A percentile compares a stretch with the other conserved stretches of the same genome.
Evolutionary conservation across 2,888 invertebrate species (phyloP).

Genomic region (Iselma pallidipennis): DNA sequence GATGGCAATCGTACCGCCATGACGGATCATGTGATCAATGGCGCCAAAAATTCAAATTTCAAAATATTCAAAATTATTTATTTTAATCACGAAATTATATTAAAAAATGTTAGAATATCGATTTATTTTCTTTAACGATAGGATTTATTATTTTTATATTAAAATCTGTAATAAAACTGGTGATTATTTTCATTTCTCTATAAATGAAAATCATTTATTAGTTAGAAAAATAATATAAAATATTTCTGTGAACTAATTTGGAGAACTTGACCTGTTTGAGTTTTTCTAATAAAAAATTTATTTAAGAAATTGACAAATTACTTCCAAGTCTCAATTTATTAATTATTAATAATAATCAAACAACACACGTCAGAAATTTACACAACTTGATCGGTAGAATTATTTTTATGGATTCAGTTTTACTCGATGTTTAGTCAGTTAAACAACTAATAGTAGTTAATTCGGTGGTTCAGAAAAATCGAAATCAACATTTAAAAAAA

Average conservation of each 20-base stretch:
- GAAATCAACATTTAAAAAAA: no score
- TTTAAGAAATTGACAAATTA: conserved; percentile 23
- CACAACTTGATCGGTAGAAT: neutral
- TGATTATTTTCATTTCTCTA: no score
- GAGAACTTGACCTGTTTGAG: conserved; percentile 34
- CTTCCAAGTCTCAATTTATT: conserved; percentile 28
- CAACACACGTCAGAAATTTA: conserved; percentile 16
- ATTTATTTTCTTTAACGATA: no score
- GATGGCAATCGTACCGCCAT: conserved; percentile 20
- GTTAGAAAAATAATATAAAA: no score
- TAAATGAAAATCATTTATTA: no score
- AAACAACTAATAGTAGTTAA: neutral
- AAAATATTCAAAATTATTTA: no score
- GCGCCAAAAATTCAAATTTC: conserved; percentile 18
- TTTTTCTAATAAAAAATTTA: conserved; percentile 12
- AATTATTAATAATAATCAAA: conserved; percentile 30
- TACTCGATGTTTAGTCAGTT: conserved; percentile 4
- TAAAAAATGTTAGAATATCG: no score
- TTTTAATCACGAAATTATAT: no score
- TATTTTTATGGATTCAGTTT: conserved; percentile 3
- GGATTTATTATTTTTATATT: no score
- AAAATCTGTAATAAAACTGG: no score
- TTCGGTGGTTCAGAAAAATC: no score
- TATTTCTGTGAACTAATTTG: neutral
- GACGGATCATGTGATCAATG: conserved; percentile 9